Percentiles rank a stretch among this genome's conserved stretches.
Conservation (phyloP, 2,888 invertebrate species). For the Chymomyza amoena region DNA sequence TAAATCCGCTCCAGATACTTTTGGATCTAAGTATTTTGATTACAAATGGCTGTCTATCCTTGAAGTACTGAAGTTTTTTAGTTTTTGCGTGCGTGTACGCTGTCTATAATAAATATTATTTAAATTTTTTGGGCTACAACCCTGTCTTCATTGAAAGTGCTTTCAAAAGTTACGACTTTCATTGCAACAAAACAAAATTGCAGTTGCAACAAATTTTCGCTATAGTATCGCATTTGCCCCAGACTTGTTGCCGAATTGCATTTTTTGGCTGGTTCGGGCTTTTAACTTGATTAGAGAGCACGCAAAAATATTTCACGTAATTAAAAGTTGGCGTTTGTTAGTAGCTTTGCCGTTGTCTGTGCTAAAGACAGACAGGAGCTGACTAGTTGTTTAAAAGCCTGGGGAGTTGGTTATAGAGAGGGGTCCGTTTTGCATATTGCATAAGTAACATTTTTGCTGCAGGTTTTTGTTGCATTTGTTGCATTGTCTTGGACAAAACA, state of each 20-base stretch:
- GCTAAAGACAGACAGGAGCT: not conserved
- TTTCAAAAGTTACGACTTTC: not conserved
- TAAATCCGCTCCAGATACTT: no score
- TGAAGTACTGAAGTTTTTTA: no score
- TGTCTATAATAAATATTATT: not conserved
- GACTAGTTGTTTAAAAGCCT: not conserved
- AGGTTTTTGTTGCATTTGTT: constrained; percentile 31
- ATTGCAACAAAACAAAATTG: constrained; percentile 21
- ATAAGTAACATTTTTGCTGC: constrained; percentile 44
- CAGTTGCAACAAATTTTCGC: constrained; percentile 38
- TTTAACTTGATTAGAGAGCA: constrained; percentile 68
- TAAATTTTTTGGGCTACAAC: not conserved
- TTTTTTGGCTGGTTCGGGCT: constrained; percentile 46
- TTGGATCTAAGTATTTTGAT: no score
- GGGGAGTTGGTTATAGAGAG: not conserved
- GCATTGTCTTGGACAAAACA: constrained; percentile 60
- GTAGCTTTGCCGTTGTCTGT: constrained; percentile 38
- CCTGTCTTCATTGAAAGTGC: not conserved
- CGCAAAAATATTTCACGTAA: constrained; percentile 71
- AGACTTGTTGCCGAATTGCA: constrained; percentile 63
- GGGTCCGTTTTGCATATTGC: constrained; percentile 27
- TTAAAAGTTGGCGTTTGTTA: constrained; percentile 58
- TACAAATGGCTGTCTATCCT: no score
- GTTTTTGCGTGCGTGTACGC: constrained; percentile 1
- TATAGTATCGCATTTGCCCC: not conserved